phyloP scores from a whole-genome alignment of 30 jellyfish, hydroid and myxozoan species.

The Cassiopea andromeda region DNA sequence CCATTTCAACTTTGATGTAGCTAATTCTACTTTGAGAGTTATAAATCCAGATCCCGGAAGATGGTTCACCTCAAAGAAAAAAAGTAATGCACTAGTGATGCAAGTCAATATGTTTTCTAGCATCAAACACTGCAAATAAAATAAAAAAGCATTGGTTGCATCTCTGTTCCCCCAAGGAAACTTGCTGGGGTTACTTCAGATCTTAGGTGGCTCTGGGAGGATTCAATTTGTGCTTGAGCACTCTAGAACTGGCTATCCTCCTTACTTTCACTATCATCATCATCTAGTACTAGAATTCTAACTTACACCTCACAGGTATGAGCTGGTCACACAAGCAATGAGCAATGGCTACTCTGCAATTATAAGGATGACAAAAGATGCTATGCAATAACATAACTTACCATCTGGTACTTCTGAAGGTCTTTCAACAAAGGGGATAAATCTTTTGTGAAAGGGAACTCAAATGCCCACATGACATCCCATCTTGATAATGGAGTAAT shows the following conservation, averaged over 20 bases:
- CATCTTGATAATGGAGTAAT: constrained; percentile 76
- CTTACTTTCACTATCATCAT: too few species aligned
- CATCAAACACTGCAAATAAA: too few species aligned
- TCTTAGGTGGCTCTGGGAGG: too few species aligned
- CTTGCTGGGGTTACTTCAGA: too few species aligned
- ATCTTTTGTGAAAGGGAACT: constrained; percentile 75
- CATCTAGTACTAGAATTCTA: too few species aligned
- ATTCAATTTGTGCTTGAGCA: too few species aligned
- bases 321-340: too few species aligned
- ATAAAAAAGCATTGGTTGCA: too few species aligned
- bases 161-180: too few species aligned
- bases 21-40: constrained; percentile 90
- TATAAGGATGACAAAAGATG: not conserved
- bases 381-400: constrained; percentile 15
- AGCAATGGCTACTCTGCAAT: not conserved
- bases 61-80: constrained; percentile 74
- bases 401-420: constrained; percentile 66
- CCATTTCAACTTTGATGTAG: constrained; percentile 87
- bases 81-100: not conserved
- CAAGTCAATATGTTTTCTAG: too few species aligned
- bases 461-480: constrained; percentile 97
- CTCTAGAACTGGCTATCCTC: too few species aligned
- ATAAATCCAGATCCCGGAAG: constrained; percentile 88
- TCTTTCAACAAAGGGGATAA: constrained; percentile 44
- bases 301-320: too few species aligned